Conservation (phyloP, 2,113 vertebrate species). For the Xiphias gladius region DNA sequence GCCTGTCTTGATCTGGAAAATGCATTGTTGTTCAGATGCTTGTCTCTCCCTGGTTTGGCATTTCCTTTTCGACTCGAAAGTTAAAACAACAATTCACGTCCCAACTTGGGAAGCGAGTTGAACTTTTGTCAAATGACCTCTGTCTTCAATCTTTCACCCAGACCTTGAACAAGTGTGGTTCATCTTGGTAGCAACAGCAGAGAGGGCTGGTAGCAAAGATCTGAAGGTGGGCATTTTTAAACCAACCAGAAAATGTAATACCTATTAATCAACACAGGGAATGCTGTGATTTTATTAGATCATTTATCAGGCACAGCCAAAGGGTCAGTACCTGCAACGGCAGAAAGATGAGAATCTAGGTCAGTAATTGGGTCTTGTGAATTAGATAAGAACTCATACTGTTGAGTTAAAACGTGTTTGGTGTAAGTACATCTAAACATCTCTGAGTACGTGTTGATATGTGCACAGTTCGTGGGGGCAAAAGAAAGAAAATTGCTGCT, state of each 20-base stretch:
- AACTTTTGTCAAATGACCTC: conserved; percentile 23
- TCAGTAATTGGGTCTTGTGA: conserved; percentile 41
- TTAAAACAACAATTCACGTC: conserved; percentile 18
- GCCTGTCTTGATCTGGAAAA: conserved; percentile 27
- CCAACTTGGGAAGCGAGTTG: conserved; percentile 4
- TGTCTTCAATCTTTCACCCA: background rate
- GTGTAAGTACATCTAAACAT: background rate
- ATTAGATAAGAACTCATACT: background rate
- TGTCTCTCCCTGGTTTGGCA: conserved; percentile 9
- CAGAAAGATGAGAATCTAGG: conserved; percentile 39
- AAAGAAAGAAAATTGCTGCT: background rate
- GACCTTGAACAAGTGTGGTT: background rate
- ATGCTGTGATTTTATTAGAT: conserved; percentile 9
- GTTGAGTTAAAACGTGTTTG: background rate
- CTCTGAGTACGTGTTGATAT: too few relatives aligned
- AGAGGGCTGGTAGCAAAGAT: background rate
- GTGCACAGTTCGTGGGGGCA: background rate
- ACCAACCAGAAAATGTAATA: background rate
- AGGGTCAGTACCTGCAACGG: background rate
- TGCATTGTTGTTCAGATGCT: conserved; percentile 29
- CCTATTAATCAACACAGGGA: conserved; percentile 10
- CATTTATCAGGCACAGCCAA: conserved; percentile 27
- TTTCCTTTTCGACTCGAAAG: conserved; percentile 35
- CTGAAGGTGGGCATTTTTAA: conserved; percentile 4
- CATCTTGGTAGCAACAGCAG: conserved; percentile 1